Evolutionary conservation across 1,140 invertebrate species (phyloP).

Genomic region (Polypedilum vanderplanki): DNA sequence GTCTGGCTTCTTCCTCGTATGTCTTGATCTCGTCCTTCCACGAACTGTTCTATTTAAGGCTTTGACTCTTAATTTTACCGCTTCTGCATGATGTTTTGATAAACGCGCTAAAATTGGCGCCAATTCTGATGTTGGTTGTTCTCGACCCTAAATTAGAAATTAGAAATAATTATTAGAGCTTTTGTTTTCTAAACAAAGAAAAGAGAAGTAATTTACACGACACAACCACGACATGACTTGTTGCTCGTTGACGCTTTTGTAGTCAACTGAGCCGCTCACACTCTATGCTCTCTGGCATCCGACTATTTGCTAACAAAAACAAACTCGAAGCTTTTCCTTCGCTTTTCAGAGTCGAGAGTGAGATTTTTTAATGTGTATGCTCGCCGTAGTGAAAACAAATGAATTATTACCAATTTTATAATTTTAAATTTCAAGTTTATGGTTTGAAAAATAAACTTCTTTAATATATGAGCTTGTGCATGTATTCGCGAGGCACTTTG

Average conservation of each 20-base stretch:
- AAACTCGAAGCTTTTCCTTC: no score
- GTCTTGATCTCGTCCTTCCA: slow-evolving; percentile 54
- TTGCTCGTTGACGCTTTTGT: neutral
- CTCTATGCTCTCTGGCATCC: neutral
- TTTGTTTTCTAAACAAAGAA: neutral
- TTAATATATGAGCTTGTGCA: neutral
- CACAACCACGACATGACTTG: slow-evolving; percentile 6
- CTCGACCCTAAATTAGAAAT: slow-evolving; percentile 36
- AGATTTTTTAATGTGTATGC: neutral
- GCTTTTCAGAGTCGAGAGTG: neutral
- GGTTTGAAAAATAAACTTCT: neutral
- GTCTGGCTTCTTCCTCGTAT: slow-evolving; percentile 59
- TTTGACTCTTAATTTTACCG: slow-evolving; percentile 64
- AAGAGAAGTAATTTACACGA: neutral
- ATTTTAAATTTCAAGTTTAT: slow-evolving; percentile 23
- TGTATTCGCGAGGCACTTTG: slow-evolving; percentile 4
- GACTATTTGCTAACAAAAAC: neutral
- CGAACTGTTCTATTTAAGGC: slow-evolving; percentile 72
- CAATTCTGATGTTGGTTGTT: slow-evolving; percentile 38
- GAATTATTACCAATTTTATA: slow-evolving; percentile 23
- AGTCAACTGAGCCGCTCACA: neutral
- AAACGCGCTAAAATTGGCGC: slow-evolving; percentile 42
- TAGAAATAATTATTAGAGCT: slow-evolving; percentile 5
- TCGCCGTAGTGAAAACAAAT: slow-evolving; percentile 25
- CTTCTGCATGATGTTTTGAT: slow-evolving; percentile 61